These are phyloP conservation scores for Drosophila punjabiensis DNA, from an alignment of 1,140 invertebrate species.

Conservation along the genomic window DNA sequence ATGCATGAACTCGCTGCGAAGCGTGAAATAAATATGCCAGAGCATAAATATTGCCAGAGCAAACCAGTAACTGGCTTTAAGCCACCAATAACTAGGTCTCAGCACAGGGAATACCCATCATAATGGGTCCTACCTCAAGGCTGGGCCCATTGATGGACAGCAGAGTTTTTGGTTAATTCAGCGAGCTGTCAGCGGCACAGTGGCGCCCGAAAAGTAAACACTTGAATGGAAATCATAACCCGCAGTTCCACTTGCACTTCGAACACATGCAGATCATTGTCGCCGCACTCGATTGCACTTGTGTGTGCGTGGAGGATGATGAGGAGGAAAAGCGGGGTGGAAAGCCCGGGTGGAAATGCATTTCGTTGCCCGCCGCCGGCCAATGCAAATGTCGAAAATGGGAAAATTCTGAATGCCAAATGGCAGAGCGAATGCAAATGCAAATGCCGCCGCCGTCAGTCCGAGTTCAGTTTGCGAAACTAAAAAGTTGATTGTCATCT, in stretches of 20 bases:
- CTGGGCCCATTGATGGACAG: constrained; percentile 1
- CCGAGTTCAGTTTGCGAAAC: constrained; percentile 36
- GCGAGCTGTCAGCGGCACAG: constrained; percentile 31
- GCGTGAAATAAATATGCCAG: constrained; percentile 2
- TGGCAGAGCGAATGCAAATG: constrained; percentile 40
- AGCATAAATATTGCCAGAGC: neutral
- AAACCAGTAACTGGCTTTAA: no score
- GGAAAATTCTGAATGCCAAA: constrained; percentile 38
- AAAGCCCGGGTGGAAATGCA: constrained; percentile 34
- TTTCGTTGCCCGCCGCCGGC: constrained; percentile 13
- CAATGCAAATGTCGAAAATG: constrained; percentile 47
- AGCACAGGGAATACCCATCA: no score
- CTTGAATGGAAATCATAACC: constrained; percentile 40
- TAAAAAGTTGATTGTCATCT: constrained; percentile 69
- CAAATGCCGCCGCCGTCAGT: constrained; percentile 9
- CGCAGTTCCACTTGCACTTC: constrained; percentile 17
- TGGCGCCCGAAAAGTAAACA: neutral
- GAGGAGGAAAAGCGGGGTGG: neutral
- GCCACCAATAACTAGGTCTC: no score
- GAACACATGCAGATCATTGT: constrained; percentile 22
- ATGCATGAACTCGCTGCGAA: neutral
- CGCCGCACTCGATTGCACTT: constrained; percentile 13
- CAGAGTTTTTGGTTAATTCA: neutral
- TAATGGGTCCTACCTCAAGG: neutral
- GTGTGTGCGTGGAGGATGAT: no score